A percentile compares a stretch with the other conserved stretches of the same genome.
These are phyloP conservation scores for Scolopax mira DNA, from an alignment of 2,113 vertebrate genomes.

Conservation along the genomic window DNA sequence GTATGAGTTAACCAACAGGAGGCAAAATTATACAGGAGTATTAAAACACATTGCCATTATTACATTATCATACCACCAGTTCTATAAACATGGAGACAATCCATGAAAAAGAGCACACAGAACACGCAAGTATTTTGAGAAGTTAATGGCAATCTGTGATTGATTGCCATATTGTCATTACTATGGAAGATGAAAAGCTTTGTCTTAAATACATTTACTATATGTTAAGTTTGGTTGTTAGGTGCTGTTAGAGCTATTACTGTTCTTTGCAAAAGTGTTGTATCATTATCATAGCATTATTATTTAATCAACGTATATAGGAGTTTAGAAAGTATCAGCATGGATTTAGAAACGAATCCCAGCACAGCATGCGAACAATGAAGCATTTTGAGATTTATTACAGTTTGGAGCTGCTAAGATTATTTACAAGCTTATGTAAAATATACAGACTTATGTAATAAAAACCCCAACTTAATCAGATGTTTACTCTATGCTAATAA, in stretches of 20 bases:
- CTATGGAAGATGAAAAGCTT: neutral
- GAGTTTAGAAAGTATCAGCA: neutral
- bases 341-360: neutral
- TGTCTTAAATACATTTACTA: neutral
- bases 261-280: neutral
- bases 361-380: neutral
- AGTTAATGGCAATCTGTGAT: neutral
- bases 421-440: neutral
- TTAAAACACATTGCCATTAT: neutral
- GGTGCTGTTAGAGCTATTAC: neutral
- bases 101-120: neutral
- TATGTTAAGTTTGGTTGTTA: neutral
- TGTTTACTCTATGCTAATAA: neutral
- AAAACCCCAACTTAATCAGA: neutral
- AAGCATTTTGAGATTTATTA: neutral
- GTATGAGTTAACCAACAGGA: neutral
- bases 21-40: neutral
- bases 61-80: neutral
- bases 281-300: neutral
- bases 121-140: neutral
- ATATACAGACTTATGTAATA: rapidly evolving
- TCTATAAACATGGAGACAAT: neutral
- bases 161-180: neutral
- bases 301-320: neutral
- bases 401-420: neutral